phyloP scores from a whole-genome alignment of 2,113 vertebrate species.

The Polyodon spathula region DNA sequence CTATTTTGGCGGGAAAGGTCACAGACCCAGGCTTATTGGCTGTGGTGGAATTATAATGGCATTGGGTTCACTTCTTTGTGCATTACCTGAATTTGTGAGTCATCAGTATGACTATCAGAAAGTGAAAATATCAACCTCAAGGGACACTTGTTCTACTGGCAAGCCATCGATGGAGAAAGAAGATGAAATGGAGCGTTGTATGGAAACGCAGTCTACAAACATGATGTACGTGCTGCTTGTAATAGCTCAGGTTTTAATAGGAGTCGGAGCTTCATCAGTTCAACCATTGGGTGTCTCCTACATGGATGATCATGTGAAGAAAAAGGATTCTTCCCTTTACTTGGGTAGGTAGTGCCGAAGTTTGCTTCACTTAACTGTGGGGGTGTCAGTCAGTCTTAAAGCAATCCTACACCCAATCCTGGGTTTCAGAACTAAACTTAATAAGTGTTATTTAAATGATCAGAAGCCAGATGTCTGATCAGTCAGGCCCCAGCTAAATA shows the following conservation, averaged over 20 bases:
- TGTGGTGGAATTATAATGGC: conserved; percentile 20
- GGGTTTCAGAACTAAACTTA: too few relatives aligned
- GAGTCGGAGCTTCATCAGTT: conserved; percentile 13
- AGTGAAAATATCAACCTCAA: conserved; percentile 11
- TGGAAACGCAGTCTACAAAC: conserved; percentile 16
- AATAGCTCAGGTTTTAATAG: conserved; percentile 17
- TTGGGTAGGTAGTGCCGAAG: conserved; percentile 4
- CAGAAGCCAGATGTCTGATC: too few relatives aligned
- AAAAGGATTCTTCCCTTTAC: conserved; percentile 18
- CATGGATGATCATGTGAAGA: conserved; percentile 17
- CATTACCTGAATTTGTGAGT: conserved; percentile 16
- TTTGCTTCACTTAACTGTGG: neutral
- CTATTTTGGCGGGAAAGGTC: conserved; percentile 20
- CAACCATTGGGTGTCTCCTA: conserved; percentile 16
- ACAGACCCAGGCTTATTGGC: conserved; percentile 14
- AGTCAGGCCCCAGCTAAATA: too few relatives aligned
- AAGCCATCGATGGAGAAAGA: conserved; percentile 6
- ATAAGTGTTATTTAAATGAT: too few relatives aligned
- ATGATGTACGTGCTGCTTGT: conserved; percentile 17
- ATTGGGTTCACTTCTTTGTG: conserved; percentile 16
- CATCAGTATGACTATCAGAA: conserved; percentile 18
- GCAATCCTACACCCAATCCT: too few relatives aligned
- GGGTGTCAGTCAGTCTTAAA: neutral
- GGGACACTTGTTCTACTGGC: conserved; percentile 9
- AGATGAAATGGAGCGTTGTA: neutral